Evolutionary conservation across 1,140 invertebrate species (phyloP), one percentile per base, ranked within the genome.

Genomic region (Sycobia sp.): DNA sequence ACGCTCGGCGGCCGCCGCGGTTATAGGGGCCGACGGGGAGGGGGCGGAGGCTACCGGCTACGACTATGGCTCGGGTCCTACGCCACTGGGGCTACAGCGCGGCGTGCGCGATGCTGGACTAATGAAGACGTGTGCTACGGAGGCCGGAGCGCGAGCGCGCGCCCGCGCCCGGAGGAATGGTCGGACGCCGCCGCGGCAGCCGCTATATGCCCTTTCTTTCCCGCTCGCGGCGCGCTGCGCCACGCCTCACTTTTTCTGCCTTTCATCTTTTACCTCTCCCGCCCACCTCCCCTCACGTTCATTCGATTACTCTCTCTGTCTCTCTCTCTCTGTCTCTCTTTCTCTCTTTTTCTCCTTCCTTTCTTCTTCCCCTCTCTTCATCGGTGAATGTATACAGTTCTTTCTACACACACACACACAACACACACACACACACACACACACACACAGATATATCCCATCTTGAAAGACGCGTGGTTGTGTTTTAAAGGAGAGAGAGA

Each of bases 81-180:
- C 65, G 67, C 65, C 67, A 67, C 51, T 65, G 67, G 65, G 49
- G 57, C 53, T 60, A 62, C 65, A 61, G 63, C 56, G 58, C 65
- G 57, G 63, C 56, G 63, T 67, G 59, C 47, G 20, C 56, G 62
- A 58, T 62, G 67, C 66, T 60, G 63, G 70, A 69, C 70, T 71
- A 71, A 71, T 71, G 70, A 71, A 71, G 70, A 71, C 68, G 68
- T 69, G 69, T 60, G 63, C 57, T 59, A 57, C 46, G 51, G 54
- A 39, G 29, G 29, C 29, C 5, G 29, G 29, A 11, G 4, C 5
- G 29, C 5, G 29, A 11, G 5, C 29, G 4, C 29, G 5, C 29
- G 4, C 29, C 29, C 29, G 29, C 29, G n/a, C n/a, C 53, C 43
- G 47, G n/a, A 50, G 36, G 49, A 63, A 63, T 56, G 46, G 44